A percentile compares a stretch with the other conserved stretches of the same genome.
Conservation (phyloP, 2,797 vertebrate species). For the Somateria mollissima region DNA sequence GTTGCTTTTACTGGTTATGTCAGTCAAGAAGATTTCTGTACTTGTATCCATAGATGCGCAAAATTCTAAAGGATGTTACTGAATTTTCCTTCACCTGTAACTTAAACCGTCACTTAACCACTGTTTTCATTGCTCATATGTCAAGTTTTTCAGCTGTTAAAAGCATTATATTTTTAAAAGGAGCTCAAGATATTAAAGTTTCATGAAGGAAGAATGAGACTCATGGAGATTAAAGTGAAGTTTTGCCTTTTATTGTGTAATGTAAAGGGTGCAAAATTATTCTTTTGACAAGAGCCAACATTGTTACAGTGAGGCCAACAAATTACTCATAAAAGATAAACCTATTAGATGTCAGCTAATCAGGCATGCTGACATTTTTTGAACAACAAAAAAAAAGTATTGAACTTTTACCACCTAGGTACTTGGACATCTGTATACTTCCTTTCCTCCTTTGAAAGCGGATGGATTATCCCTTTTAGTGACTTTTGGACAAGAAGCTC, state of each 20-base stretch:
- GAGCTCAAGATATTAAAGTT: neutral
- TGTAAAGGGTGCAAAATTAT: neutral
- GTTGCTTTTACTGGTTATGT: neutral
- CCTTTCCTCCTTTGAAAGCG: neutral
- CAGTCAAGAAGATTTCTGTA: neutral
- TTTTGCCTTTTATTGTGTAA: neutral
- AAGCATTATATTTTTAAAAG: neutral
- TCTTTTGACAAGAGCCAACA: neutral
- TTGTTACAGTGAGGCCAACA: neutral
- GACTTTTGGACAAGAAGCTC: neutral
- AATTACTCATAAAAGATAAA: neutral
- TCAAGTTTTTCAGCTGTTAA: neutral
- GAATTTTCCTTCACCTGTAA: neutral
- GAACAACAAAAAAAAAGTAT: neutral
- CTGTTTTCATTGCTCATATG: neutral
- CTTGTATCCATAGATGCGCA: neutral
- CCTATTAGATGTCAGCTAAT: neutral
- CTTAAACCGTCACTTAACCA: neutral
- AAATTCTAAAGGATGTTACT: neutral
- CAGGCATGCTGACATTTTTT: neutral
- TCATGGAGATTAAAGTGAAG: neutral
- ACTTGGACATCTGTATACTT: neutral
- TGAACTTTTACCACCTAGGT: accelerated
- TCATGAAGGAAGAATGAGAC: neutral
- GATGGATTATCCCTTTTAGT: neutral